phyloP scores from a whole-genome alignment of 2,888 invertebrate species.

The Graphium colonna region DNA sequence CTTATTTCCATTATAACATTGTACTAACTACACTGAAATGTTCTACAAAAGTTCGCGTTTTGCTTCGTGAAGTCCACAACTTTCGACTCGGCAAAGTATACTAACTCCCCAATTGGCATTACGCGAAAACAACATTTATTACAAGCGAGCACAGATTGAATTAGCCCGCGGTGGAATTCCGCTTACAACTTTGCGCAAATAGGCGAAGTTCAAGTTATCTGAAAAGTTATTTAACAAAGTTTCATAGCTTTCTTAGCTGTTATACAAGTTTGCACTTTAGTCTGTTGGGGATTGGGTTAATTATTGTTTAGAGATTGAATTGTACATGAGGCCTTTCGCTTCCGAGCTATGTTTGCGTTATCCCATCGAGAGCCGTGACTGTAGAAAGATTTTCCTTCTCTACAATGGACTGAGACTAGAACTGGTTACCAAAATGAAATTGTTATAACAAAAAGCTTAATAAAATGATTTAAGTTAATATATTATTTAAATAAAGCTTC shows the following conservation, averaged over 20 bases:
- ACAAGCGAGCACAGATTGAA: slow-evolving; percentile 77
- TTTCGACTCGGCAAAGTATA: slow-evolving; percentile 63
- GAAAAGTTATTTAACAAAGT: slow-evolving; percentile 81
- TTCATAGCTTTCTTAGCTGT: slow-evolving; percentile 75
- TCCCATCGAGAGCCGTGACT: slow-evolving; percentile 80
- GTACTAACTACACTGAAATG: slow-evolving; percentile 81
- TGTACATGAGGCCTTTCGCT: slow-evolving; percentile 51
- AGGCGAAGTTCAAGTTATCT: slow-evolving; percentile 78
- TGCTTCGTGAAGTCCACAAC: slow-evolving; percentile 79
- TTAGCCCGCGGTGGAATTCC: slow-evolving; percentile 70
- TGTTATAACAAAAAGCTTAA: slow-evolving; percentile 73
- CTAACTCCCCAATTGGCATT: slow-evolving; percentile 73
- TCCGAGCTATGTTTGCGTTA: slow-evolving; percentile 60
- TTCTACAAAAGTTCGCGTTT: slow-evolving; percentile 80
- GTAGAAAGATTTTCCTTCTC: slow-evolving; percentile 79
- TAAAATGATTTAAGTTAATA: slow-evolving; percentile 37
- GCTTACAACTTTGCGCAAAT: slow-evolving; percentile 77
- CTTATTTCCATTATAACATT: slow-evolving; percentile 81
- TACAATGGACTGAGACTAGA: slow-evolving; percentile 75
- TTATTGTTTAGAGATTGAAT: slow-evolving; percentile 52
- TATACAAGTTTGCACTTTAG: slow-evolving; percentile 62
- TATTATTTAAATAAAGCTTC: neutral
- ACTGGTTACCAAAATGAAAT: slow-evolving; percentile 72
- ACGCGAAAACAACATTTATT: slow-evolving; percentile 78
- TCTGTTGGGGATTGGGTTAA: slow-evolving; percentile 56